These are phyloP conservation scores for Drosophila ochracea DNA, from an alignment of 2,888 invertebrate genomes.

Conservation along the genomic window DNA sequence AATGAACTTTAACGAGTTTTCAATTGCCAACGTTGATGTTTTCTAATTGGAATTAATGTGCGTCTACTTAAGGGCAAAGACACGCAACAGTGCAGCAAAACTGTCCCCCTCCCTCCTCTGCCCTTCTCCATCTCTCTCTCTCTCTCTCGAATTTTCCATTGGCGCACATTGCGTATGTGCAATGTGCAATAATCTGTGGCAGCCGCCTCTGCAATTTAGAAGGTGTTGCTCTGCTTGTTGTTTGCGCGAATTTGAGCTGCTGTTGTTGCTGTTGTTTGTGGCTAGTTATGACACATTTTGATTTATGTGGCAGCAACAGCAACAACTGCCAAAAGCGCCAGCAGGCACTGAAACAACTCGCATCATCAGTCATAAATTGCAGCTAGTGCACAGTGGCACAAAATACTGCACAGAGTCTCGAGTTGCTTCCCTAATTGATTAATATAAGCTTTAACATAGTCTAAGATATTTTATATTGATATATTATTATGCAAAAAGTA, in stretches of 20 bases:
- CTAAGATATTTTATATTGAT: neutral
- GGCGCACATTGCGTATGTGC: constrained; percentile 66
- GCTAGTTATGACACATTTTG: constrained; percentile 77
- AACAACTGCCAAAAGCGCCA: constrained; percentile 70
- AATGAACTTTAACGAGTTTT: constrained; percentile 79
- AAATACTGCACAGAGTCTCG: neutral
- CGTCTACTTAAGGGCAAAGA: constrained; percentile 72
- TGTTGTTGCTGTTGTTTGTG: constrained; percentile 27
- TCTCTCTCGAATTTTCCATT: constrained; percentile 11
- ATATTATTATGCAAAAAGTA: neutral
- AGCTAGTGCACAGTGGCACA: constrained; percentile 31
- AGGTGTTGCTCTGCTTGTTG: constrained; percentile 40
- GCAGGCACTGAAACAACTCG: constrained; percentile 49
- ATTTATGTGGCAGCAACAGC: constrained; percentile 64
- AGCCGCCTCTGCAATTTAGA: constrained; percentile 19
- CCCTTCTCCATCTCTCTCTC: neutral
- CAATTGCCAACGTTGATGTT: constrained; percentile 72
- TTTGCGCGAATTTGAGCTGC: constrained; percentile 1
- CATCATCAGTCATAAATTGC: constrained; percentile 72
- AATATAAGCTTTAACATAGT: accelerated
- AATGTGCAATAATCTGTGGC: constrained; percentile 64
- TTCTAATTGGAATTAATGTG: constrained; percentile 78
- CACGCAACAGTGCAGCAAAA: constrained; percentile 25
- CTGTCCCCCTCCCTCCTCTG: neutral
- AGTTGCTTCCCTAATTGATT: neutral